phyloP scores from a whole-genome alignment of 2,113 vertebrate genomes.

The Alligator sinensis region DNA sequence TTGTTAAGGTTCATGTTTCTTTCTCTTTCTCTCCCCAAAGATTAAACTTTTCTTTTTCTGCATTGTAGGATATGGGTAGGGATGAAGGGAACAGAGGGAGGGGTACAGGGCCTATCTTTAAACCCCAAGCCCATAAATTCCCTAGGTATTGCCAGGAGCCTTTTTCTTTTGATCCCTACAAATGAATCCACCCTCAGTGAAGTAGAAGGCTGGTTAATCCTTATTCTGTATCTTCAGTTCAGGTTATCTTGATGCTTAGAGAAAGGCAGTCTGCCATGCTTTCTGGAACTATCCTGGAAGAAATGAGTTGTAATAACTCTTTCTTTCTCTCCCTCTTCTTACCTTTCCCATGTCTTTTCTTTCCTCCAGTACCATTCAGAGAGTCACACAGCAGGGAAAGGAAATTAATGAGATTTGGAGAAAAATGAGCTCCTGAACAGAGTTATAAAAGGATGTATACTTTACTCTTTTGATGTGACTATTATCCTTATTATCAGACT shows the following conservation, averaged over 20 bases:
- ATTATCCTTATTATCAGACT: not conserved
- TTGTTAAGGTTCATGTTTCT: not conserved
- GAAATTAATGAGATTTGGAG: not conserved
- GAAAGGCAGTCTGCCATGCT: not conserved
- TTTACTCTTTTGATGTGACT: not conserved
- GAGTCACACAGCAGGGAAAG: not conserved
- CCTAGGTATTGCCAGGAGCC: not conserved
- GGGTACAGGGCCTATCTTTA: not conserved
- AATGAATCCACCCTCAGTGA: not conserved
- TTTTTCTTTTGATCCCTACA: not conserved
- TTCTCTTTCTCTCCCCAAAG: not conserved
- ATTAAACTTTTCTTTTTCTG: not conserved
- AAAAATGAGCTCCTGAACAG: not conserved
- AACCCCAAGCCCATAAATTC: not conserved
- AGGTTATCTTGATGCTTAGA: not conserved
- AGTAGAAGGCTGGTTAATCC: not conserved
- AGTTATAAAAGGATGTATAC: not conserved
- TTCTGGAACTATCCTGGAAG: not conserved
- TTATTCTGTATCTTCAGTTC: not conserved
- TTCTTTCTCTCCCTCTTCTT: not conserved
- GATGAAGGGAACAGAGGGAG: not conserved
- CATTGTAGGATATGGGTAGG: not conserved
- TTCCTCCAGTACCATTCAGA: not conserved
- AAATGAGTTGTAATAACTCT: not conserved
- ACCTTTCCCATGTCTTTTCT: not conserved